Evolutionary conservation across 2,888 invertebrate species (phyloP).

Genomic region (Callinectes sapidus): DNA sequence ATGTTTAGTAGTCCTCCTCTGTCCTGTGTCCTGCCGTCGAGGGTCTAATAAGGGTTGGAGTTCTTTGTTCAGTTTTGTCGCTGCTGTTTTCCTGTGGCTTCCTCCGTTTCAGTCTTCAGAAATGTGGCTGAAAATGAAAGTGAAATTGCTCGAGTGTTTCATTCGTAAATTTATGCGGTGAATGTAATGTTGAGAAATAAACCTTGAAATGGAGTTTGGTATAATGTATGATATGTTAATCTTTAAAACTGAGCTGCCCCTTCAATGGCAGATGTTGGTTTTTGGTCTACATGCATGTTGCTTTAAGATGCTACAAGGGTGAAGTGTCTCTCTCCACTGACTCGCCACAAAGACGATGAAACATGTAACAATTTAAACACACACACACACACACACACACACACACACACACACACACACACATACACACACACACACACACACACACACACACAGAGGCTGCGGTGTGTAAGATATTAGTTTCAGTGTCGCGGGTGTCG

Average conservation of each 20-base stretch:
- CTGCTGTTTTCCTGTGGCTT: neutral
- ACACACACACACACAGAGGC: slow-evolving; percentile 36
- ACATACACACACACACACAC: slow-evolving; percentile 36
- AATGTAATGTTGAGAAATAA: neutral
- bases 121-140: neutral
- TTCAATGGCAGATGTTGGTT: too few species aligned
- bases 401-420: slow-evolving; percentile 40
- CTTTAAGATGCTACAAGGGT: too few species aligned
- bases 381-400: slow-evolving; percentile 29
- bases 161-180: neutral
- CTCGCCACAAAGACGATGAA: too few species aligned
- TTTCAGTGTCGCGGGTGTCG: neutral
- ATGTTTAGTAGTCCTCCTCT: neutral
- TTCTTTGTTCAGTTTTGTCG: neutral
- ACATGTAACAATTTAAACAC: neutral
- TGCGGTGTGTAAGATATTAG: neutral
- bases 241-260: too few species aligned
- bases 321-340: too few species aligned
- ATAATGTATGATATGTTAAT: too few species aligned
- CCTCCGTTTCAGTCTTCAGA: neutral
- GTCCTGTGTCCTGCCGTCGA: neutral
- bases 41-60: neutral
- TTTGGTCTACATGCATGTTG: too few species aligned
- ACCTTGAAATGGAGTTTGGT: too few species aligned
- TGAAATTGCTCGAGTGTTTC: neutral